Conservation (phyloP, 64 coral and sea anemone species). For the Cladopsammia gracilis region DNA sequence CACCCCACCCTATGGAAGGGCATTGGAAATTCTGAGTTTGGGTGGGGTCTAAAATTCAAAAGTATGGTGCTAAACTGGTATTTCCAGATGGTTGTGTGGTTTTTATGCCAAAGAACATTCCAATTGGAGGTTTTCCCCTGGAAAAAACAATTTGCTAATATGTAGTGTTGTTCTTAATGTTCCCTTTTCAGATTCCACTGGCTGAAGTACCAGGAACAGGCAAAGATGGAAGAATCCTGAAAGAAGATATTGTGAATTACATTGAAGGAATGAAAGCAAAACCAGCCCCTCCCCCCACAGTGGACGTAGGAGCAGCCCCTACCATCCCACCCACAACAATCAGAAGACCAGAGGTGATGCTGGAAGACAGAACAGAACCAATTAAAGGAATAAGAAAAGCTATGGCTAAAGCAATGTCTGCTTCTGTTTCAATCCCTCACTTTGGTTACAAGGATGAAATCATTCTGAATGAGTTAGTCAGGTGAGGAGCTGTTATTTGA, state of each 20-base stretch:
- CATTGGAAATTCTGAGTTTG: too few relatives aligned
- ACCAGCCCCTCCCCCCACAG: conserved; percentile 14
- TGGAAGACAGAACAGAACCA: conserved; percentile 78
- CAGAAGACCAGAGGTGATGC: conserved; percentile 52
- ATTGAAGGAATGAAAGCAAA: conserved; percentile 74
- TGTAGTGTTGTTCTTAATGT: neutral
- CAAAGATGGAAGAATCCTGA: conserved; percentile 95
- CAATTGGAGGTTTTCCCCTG: too few relatives aligned
- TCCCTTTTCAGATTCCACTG: conserved; percentile 69
- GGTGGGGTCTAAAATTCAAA: too few relatives aligned
- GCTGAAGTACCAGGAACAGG: conserved; percentile 84
- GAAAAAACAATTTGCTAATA: neutral
- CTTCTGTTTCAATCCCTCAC: conserved; percentile 72
- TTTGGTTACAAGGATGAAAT: conserved; percentile 99
- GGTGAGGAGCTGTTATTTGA: conserved; percentile 27
- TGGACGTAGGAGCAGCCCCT: neutral
- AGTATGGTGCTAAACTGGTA: too few relatives aligned
- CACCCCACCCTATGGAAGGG: too few relatives aligned
- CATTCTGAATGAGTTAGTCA: conserved; percentile 84
- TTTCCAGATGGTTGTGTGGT: too few relatives aligned
- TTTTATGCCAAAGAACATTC: too few relatives aligned
- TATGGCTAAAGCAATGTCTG: conserved; percentile 90
- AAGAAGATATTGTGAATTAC: conserved; percentile 92
- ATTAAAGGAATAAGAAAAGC: conserved; percentile 90
- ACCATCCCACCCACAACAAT: conserved; percentile 6